Base-by-base conservation (phyloP, 2,888 invertebrate species). In the Acanthacorydalis orientalis region DNA sequence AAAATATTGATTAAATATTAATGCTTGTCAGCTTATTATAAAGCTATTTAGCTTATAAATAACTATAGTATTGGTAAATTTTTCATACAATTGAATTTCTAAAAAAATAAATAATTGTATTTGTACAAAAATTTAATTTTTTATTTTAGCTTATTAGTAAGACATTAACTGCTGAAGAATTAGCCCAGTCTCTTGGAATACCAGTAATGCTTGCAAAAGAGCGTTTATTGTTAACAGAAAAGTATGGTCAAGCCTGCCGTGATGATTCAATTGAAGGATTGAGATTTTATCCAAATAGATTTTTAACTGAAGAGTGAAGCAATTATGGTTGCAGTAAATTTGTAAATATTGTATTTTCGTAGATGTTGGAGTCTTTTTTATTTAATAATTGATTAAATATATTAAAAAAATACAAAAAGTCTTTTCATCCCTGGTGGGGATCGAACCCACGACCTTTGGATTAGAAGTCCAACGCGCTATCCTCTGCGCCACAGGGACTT, bases 191-290 rank as follows among this genome's bases (percentile, higher is more conserved):
- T 10, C 72, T 83, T 42, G 86, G 88, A 44, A 80, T 96, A 40
- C 89, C 96, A 11, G 76, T 96, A 38, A 72, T 95, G 37, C 68
- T 97, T 49, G 91, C 96, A 1, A 86, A 86, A 54, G 95, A 97
- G 67, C 77, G 90, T 47, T 72, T 98, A 33, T 70, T 86, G 49
- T 80, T 86, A 4, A 81, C 93, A 1, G 98, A 98, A 66, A 80
- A 81, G 51, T 71, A 77, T 55, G 96, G 93, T 0, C 73, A 80
- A 57, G 78, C 90, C 2, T 97, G 96, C 61, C 74, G 97, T 48
- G 98, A 98, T 67, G 96, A 97, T 63, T 85, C 90, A 0, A 84
- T 95, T 48, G 92, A 96, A 69, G 96, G 96, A 8, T 69, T 98
- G 38, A 74, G 86, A 49, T 98, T 97, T 68, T 98, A 88, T 69